These are phyloP conservation scores for Psophia crepitans DNA, from an alignment of 2,113 vertebrate species.

Conservation along the genomic window DNA sequence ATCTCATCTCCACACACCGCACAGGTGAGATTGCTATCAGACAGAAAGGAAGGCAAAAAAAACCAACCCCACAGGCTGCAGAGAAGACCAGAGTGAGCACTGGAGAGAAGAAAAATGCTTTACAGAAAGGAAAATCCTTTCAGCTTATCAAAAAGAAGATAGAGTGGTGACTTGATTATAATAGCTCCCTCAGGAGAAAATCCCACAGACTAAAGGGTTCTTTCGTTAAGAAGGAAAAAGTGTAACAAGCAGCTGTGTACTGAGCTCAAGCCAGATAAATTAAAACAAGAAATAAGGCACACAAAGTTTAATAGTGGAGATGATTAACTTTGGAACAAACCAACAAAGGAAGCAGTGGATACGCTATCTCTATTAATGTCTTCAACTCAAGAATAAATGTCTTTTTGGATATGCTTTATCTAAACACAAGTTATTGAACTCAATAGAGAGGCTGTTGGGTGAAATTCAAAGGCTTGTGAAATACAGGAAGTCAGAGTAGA, in stretches of 20 bases:
- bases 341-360: conserved; percentile 22
- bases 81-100: not conserved
- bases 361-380: conserved; percentile 33
- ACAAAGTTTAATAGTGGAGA: conserved; percentile 25
- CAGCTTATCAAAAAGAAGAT: conserved; percentile 21
- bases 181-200: conserved; percentile 52
- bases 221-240: conserved; percentile 19
- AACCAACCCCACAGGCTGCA: not conserved
- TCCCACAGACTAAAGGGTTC: conserved; percentile 11
- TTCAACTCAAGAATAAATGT: conserved; percentile 31
- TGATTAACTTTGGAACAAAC: conserved; percentile 42
- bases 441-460: conserved; percentile 10
- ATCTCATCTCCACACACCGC: not conserved
- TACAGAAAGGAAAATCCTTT: conserved; percentile 8
- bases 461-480: conserved; percentile 60
- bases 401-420: conserved; percentile 42
- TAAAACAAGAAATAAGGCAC: conserved; percentile 39
- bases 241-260: conserved; percentile 24
- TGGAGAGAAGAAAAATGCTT: not conserved
- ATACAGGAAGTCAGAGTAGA: conserved; percentile 47
- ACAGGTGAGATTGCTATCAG: not conserved
- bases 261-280: not conserved
- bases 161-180: not conserved
- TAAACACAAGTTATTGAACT: conserved; percentile 51
- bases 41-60: not conserved